Conservation (phyloP, 2,888 invertebrate species). For the Lochmaea capreae region DNA sequence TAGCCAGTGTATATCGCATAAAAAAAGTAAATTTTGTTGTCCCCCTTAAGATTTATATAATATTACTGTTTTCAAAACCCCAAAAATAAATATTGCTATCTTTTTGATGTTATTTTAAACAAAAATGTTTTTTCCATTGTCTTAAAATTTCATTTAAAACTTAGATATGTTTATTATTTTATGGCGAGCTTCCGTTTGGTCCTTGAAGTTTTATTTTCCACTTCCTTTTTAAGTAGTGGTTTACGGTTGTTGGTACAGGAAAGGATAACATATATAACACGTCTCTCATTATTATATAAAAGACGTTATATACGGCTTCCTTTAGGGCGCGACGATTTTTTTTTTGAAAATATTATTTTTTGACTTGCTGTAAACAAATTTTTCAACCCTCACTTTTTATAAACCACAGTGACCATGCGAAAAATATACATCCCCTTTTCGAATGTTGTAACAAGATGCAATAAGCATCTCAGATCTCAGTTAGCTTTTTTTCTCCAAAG, state of each 20-base stretch:
- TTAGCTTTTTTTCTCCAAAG: too few relatives aligned
- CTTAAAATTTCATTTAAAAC: not conserved
- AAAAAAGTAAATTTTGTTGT: too few relatives aligned
- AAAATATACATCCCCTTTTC: too few relatives aligned
- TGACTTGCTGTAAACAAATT: too few relatives aligned
- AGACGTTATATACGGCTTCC: not conserved
- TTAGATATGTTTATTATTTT: constrained; percentile 28
- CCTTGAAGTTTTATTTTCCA: constrained; percentile 44
- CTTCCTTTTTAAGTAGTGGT: constrained; percentile 40
- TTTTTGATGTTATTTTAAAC: not conserved
- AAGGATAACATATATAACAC: not conserved
- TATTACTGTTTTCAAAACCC: not conserved
- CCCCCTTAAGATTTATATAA: too few relatives aligned
- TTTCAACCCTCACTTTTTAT: too few relatives aligned
- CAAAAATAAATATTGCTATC: constrained; percentile 3
- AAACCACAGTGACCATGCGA: too few relatives aligned
- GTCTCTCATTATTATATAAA: not conserved
- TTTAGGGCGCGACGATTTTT: not conserved
- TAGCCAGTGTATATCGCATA: too few relatives aligned
- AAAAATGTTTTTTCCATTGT: constrained; percentile 9
- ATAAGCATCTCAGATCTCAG: too few relatives aligned
- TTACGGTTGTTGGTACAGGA: constrained; percentile 17
- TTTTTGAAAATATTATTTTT: not conserved
- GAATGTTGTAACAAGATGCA: too few relatives aligned
- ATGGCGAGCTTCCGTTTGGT: constrained; percentile 44